These are phyloP conservation scores for Palloptera scutellata DNA, from an alignment of 2,888 invertebrate genomes.

Conservation along the genomic window DNA sequence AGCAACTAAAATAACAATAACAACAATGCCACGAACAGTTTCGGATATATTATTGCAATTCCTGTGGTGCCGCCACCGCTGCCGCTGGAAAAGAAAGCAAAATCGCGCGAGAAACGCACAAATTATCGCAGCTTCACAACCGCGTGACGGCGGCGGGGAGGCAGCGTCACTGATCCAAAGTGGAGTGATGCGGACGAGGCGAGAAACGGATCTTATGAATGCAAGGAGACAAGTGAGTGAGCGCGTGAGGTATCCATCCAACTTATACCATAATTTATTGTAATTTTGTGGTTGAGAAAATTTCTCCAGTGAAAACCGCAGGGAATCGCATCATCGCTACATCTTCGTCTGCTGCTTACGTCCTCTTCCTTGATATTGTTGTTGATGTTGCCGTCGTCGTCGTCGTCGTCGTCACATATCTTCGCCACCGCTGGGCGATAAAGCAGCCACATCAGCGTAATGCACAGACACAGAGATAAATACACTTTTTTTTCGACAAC, in stretches of 20 bases:
- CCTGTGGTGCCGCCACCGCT: conserved; percentile 40
- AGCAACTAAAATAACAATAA: conserved; percentile 7
- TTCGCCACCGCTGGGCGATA: no score
- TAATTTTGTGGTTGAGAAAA: conserved; percentile 30
- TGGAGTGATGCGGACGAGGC: no score
- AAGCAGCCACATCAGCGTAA: no score
- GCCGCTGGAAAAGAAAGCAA: neutral
- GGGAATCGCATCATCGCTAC: neutral
- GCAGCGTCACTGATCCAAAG: neutral
- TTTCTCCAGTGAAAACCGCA: conserved; percentile 1
- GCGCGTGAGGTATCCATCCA: neutral
- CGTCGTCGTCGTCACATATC: no score
- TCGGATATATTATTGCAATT: conserved; percentile 45
- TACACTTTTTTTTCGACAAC: neutral
- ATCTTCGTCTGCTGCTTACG: neutral
- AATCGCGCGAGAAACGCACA: conserved; percentile 1
- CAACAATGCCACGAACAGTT: conserved; percentile 37
- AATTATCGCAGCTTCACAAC: neutral
- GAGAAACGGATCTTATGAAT: no score
- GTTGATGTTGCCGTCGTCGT: no score
- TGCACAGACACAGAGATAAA: neutral
- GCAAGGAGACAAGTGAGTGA: conserved; percentile 8
- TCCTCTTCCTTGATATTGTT: neutral
- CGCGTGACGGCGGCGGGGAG: neutral
- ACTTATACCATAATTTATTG: conserved; percentile 24